phyloP scores from a whole-genome alignment of 37 sponge, comb jelly and placozoan genomes.

The Spongilla lacustris region DNA sequence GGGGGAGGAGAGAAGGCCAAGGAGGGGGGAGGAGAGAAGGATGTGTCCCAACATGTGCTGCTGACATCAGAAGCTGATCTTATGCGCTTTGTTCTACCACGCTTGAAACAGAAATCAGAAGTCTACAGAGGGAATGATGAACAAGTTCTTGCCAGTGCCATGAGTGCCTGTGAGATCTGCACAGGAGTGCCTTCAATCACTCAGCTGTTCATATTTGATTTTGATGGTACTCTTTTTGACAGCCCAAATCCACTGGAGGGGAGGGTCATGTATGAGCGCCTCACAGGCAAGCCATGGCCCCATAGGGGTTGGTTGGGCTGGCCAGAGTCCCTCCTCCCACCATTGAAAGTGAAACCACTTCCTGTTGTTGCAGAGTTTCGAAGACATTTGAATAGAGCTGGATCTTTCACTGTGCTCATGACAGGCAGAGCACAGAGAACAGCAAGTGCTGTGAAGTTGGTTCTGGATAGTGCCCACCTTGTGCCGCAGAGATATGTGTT shows the following conservation, averaged over 20 bases:
- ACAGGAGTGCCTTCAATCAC: slow-evolving; percentile 60
- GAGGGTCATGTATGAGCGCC: slow-evolving; percentile 51
- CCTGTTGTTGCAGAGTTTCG: slow-evolving; percentile 76
- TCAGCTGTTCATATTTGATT: slow-evolving; percentile 82
- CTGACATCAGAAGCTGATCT: slow-evolving; percentile 19
- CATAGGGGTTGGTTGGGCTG: slow-evolving; percentile 65
- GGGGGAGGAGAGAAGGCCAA: background rate
- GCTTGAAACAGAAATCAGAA: background rate
- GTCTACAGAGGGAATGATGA: background rate
- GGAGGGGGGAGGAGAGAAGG: background rate
- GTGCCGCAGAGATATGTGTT: slow-evolving; percentile 56
- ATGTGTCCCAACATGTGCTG: background rate
- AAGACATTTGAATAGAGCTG: slow-evolving; percentile 43
- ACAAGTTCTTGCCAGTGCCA: background rate
- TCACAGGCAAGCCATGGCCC: slow-evolving; percentile 74
- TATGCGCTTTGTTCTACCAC: background rate
- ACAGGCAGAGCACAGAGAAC: slow-evolving; percentile 66
- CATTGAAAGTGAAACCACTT: slow-evolving; percentile 66
- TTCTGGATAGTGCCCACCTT: slow-evolving; percentile 51
- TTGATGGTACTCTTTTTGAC: slow-evolving; percentile 86
- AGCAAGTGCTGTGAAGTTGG: slow-evolving; percentile 29
- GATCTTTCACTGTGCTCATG: slow-evolving; percentile 67
- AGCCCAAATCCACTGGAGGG: slow-evolving; percentile 71
- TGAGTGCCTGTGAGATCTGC: slow-evolving; percentile 29
- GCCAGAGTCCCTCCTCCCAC: slow-evolving; percentile 82